Evolutionary conservation across 2,888 invertebrate genomes (phyloP).

Genomic region (Napeogenes sylphis): DNA sequence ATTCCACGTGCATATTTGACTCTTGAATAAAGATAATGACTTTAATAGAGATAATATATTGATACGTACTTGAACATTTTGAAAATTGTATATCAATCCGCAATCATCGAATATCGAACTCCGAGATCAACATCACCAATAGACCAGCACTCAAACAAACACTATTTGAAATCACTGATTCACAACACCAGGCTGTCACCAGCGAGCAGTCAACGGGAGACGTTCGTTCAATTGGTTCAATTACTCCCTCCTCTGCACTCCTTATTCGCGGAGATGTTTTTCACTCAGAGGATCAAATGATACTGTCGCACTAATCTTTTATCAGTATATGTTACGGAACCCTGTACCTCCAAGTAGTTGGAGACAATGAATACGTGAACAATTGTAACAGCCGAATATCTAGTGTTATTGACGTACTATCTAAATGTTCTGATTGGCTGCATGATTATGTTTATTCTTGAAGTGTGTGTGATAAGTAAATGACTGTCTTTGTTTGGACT

Average conservation of each 20-base stretch:
- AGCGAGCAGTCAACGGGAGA: conserved; percentile 49
- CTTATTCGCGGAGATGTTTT: conserved; percentile 45
- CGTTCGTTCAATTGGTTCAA: conserved; percentile 69
- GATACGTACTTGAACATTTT: conserved; percentile 35
- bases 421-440: conserved; percentile 61
- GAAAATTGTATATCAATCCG: conserved; percentile 20
- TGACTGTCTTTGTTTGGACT: conserved; percentile 37
- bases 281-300: conserved; percentile 57
- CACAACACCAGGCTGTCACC: conserved; percentile 28
- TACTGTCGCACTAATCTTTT: conserved; percentile 71
- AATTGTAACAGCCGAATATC: conserved; percentile 53
- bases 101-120: conserved; percentile 32
- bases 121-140: conserved; percentile 33
- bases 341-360: conserved; percentile 24
- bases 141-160: conserved; percentile 24
- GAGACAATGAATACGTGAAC: conserved; percentile 57
- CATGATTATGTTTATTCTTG: conserved; percentile 57
- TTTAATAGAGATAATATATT: not conserved
- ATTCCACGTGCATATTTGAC: too few relatives aligned
- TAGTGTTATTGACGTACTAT: conserved; percentile 50
- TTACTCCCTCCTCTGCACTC: conserved; percentile 36
- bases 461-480: conserved; percentile 49
- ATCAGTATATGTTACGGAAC: conserved; percentile 52
- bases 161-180: conserved; percentile 20
- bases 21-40: too few relatives aligned